These are phyloP conservation scores for Crotalus horridus DNA, from an alignment of 2,113 vertebrate genomes.

Conservation along the genomic window DNA sequence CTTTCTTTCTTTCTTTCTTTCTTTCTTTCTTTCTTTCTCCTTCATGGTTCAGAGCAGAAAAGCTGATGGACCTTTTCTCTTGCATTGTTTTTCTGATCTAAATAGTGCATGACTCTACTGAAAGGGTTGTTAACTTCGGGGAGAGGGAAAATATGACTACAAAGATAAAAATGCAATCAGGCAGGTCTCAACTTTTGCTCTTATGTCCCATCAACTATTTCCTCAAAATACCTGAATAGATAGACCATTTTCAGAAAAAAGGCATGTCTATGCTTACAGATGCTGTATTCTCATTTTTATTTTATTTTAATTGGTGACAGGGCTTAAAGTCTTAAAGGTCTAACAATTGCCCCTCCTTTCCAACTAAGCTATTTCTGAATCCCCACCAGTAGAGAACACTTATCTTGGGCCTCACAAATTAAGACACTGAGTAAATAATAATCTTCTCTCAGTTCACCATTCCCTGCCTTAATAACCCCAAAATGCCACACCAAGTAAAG, in stretches of 20 bases:
- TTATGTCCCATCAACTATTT: not conserved
- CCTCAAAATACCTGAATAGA: not conserved
- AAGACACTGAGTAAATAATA: not conserved
- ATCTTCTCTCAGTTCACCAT: not conserved
- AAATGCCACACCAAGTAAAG: not conserved
- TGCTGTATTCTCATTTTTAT: not conserved
- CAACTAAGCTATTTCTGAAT: not conserved
- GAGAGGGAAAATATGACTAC: not conserved
- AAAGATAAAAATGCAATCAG: not conserved
- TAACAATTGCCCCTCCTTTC: not conserved
- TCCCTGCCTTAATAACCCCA: not conserved
- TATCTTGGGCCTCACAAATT: not conserved
- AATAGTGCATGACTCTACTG: not conserved
- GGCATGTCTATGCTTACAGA: not conserved
- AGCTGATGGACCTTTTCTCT: not conserved
- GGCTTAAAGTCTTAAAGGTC: not conserved
- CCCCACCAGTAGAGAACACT: not conserved
- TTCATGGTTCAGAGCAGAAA: not conserved
- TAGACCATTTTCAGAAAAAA: not conserved
- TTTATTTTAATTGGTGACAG: not conserved
- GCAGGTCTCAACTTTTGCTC: not conserved
- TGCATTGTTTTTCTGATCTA: not conserved
- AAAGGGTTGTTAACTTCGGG: not conserved
- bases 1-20: too few species aligned
- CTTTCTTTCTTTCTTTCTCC: not conserved